Evolutionary conservation across 2,888 invertebrate species (phyloP).

Genomic region (Hirtodrosophila cameraria): DNA sequence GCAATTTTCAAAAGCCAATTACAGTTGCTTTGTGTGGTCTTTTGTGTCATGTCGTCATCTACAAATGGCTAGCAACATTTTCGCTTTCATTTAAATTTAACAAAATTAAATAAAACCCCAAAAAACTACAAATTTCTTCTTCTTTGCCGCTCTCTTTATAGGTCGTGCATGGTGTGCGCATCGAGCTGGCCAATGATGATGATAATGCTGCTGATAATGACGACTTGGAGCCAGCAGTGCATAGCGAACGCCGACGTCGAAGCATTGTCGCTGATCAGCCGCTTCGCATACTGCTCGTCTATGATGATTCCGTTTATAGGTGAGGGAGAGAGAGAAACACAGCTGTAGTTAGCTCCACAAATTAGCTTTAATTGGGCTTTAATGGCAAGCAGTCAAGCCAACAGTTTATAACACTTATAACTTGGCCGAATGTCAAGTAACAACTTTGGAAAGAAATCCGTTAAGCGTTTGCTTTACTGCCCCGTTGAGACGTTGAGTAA

Average conservation of each 20-base stretch:
- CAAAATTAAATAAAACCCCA: slow-evolving; percentile 1
- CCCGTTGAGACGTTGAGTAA: slow-evolving; percentile 49
- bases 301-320: slow-evolving; percentile 95
- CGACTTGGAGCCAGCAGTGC: slow-evolving; percentile 87
- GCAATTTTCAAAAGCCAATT: slow-evolving; percentile 73
- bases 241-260: slow-evolving; percentile 87
- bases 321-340: slow-evolving; percentile 83
- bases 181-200: slow-evolving; percentile 88
- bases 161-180: slow-evolving; percentile 92
- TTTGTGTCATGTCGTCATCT: slow-evolving; percentile 70
- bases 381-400: slow-evolving; percentile 51
- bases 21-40: slow-evolving; percentile 62
- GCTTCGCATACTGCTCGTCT: slow-evolving; percentile 92
- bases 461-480: slow-evolving; percentile 30
- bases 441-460: slow-evolving; percentile 50
- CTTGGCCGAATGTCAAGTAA: slow-evolving; percentile 73
- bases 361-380: slow-evolving; percentile 64
- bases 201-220: slow-evolving; percentile 85
- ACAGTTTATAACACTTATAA: slow-evolving; percentile 42
- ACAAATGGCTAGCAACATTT: slow-evolving; percentile 59
- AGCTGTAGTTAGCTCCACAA: slow-evolving; percentile 24
- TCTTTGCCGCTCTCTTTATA: slow-evolving; percentile 83
- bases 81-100: slow-evolving; percentile 61
- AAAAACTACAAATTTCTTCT: slow-evolving; percentile 13
- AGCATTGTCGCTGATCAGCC: slow-evolving; percentile 90